Evolutionary conservation across 2,113 vertebrate genomes (phyloP), one percentile per base, ranked within the genome.

Genomic region (Miniopterus natalensis): DNA sequence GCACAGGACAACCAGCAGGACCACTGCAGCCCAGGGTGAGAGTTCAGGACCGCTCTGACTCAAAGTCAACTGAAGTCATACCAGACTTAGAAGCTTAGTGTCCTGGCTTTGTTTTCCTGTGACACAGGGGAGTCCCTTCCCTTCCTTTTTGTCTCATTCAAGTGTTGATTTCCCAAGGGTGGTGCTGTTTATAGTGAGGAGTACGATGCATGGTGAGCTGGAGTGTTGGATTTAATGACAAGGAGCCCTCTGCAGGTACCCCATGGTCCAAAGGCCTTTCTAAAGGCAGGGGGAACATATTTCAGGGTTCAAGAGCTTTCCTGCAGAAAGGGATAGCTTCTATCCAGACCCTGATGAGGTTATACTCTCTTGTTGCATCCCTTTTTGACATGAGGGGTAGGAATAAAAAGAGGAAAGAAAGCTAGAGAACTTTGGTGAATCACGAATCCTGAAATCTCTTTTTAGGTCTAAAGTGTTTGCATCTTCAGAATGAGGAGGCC

Each of bases 401-500:
- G 21, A 57, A 53, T 49, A 57, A 55, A 79, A 88, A 71, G 77
- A 55, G 15, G 4, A 51, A 77, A 88, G 63, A 27, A 8, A 81
- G 31, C 31, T n/a, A 51, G 49, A 57, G 25, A 42, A 81, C 11
- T 78, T 31, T 45, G 20, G 27, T 47, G 51, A 74, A 78, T 53
- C 83, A 31, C 2, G 59, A 61, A 20, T 90, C 20, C 45, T 53
- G 15, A 70, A 79, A 61, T 49, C 5, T 66, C 27, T 70, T 68
- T 29, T 40, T 10, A 21, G 7, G 4, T 85, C 51, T 74, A 27
- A 78, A 78, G 68, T 18, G 59, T 96, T 97, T 81, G 3, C 8
- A 25, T 84, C 42, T 74, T 45, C 79, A 81, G 94, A 96, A 86
- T 71, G 6, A 96, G 20, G 49, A 88, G 27, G 15, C 15, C 17